Base-by-base conservation (phyloP, 2,113 vertebrate species). In the Etia nguti region DNA sequence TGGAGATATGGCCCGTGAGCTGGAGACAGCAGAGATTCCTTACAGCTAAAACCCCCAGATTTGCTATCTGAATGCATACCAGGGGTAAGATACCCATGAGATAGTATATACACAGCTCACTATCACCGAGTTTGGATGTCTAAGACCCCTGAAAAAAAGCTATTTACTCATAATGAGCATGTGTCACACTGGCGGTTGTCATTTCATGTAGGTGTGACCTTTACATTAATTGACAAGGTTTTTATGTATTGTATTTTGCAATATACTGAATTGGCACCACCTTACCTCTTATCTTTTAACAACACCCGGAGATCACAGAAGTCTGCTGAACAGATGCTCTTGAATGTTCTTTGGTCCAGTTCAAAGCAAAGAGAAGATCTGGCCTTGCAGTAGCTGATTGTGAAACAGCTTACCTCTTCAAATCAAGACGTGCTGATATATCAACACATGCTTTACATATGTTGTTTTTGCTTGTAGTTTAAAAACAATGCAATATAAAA, bases 21-120 rank as follows among this genome's bases (percentile, higher is more conserved):
- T 16, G 12, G 18, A 81, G 86, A 87, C 86, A 81, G 83, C 81
- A 26, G 24, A 88, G 85, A 88, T 90, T 75, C 81, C 52, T 65
- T 26, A 55, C 83, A 83, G 70, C 80, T 82, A 84, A 82, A 62
- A 87, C 83, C 59, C 5, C 31, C 79, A 94, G 65, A 90, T 93
- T 77, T 31, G 79, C 24, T 57, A 84, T 89, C 73, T 88, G 79
- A 87, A 18, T 62, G 82, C 62, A 43, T 68, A 7, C 36, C 22
- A 9, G 55, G 36, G 22, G 56, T 88, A 77, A 41, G 29, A 75
- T 29, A 59, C 50, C 22, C 79, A 59, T 12, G 24, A 31, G 46
- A 13, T 31, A 4, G 70, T 12, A 48, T 18, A 26, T 26, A 26
- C 24, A 73, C 43, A 73, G 2, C 68, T 73, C 38, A 73, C 8